Percentiles rank a stretch among this genome's conserved stretches.
phyloP scores from a whole-genome alignment of 2,888 invertebrate species.

The Theretra japonica region DNA sequence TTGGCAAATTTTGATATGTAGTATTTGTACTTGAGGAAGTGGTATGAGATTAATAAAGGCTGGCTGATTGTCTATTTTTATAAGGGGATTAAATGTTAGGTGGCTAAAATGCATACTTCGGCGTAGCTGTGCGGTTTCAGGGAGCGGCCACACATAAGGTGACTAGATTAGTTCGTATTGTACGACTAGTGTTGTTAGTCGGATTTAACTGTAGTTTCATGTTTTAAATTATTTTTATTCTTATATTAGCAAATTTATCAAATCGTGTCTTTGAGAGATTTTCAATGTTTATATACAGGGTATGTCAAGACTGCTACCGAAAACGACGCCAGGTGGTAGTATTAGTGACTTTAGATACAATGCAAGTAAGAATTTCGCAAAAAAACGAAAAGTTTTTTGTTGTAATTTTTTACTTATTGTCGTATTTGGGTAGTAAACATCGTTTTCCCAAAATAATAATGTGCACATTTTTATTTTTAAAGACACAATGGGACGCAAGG shows the following conservation, averaged over 20 bases:
- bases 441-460: too few relatives aligned
- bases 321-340: too few relatives aligned
- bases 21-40: conserved; percentile 63
- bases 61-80: conserved; percentile 74
- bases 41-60: conserved; percentile 51
- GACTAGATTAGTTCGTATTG: conserved; percentile 15
- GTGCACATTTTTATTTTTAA: too few relatives aligned
- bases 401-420: too few relatives aligned
- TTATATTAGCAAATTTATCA: not conserved
- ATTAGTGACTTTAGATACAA: too few relatives aligned
- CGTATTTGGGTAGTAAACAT: too few relatives aligned
- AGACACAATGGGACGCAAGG: too few relatives aligned
- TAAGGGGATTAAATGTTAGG: conserved; percentile 73
- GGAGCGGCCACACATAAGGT: conserved; percentile 22
- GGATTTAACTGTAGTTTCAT: not conserved
- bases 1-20: conserved; percentile 71
- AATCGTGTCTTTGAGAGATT: not conserved
- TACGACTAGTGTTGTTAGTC: conserved; percentile 17
- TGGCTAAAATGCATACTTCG: conserved; percentile 74
- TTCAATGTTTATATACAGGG: too few relatives aligned
- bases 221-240: not conserved
- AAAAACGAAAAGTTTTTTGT: too few relatives aligned
- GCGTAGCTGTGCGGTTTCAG: conserved; percentile 10
- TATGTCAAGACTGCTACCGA: too few relatives aligned
- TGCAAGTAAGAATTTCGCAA: too few relatives aligned